A percentile compares a stretch with the other conserved stretches of the same genome.
phyloP scores from a whole-genome alignment of 2,888 invertebrate genomes.

The Synergus laeviventris region DNA sequence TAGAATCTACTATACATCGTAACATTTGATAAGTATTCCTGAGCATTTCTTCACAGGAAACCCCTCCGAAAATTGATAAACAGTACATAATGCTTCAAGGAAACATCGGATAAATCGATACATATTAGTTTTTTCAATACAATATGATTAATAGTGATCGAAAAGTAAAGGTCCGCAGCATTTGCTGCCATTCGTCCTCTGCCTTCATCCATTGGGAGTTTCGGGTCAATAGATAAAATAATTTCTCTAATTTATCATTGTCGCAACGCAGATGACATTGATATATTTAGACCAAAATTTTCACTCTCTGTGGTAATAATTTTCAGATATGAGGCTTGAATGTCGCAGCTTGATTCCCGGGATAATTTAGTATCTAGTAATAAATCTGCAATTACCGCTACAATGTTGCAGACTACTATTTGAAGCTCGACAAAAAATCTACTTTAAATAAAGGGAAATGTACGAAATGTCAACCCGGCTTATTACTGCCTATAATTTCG shows the following conservation, averaged over 20 bases:
- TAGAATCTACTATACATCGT: too few species aligned
- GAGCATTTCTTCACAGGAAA: too few species aligned
- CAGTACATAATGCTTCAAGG: too few species aligned
- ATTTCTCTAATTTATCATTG: not conserved
- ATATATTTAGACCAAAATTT: not conserved
- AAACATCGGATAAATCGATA: too few species aligned
- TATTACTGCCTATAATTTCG: not conserved
- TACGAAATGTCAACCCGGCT: not conserved
- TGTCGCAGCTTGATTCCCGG: conserved; percentile 10
- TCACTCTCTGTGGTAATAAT: conserved; percentile 8
- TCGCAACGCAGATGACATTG: not conserved
- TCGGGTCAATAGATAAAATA: conserved; percentile 9
- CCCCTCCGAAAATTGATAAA: too few species aligned
- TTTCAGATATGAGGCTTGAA: conserved; percentile 13
- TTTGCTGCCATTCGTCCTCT: not conserved
- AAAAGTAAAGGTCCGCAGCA: not conserved
- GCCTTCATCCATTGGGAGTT: conserved; percentile 4
- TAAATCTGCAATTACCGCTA: conserved; percentile 17
- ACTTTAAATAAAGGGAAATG: not conserved
- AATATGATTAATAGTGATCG: too few species aligned
- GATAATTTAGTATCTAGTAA: conserved; percentile 8
- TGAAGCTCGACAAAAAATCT: not conserved
- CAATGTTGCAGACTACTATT: not conserved
- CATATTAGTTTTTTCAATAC: too few species aligned
- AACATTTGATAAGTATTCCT: too few species aligned